Base-by-base conservation (phyloP, 2,797 vertebrate species). In the Botia kubotai region DNA sequence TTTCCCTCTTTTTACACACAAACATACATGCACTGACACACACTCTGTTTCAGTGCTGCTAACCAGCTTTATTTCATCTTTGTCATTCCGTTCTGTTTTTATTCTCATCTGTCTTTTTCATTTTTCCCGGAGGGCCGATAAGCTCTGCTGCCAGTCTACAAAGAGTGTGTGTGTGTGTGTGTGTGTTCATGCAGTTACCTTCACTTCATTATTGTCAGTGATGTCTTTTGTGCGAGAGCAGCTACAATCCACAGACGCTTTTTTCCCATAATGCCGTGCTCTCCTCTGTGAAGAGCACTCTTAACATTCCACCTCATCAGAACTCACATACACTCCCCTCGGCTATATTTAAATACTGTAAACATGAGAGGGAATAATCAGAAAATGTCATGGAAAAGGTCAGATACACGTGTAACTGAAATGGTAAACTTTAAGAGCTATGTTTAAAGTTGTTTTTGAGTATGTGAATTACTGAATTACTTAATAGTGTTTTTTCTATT, bases 341-440 rank as follows among this genome's bases (percentile, higher is more conserved):
- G 66, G 76, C 76, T 78, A 62, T 70, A 78, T 78, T 78, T 78
- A 62, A 78, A 78, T 29, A 53, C 76, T 71, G 70, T 62, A 70
- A 62, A 60, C 11, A 0, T 29, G 63, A 13, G 52, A 57, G 75
- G 4, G 43, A 62, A 71, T 71, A 36, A 48, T 78, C 55, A 71
- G 23, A 26, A 62, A 33, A n/a, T 43, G 26, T 68, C 46, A 68
- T 58, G 53, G 65, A 46, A 77, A 58, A 33, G 53, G 57, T 58
- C 39, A 69, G 33, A 69, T 19, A 2, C 4, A 33, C 3, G 13
- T 17, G 5, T 50, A 46, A 46, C 29, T 29, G 23, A 33, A 65
- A 8, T 6, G 17, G 11, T 16, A 21, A 46, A 21, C 12, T 69
- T 69, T 46, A 5, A 69, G 48, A 69, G 43, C 19, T 67, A 7